Evolutionary conservation across 92 coral and sea anemone genomes (phyloP), one percentile per base, ranked within the genome.

Genomic region (Umimayanthus chanpuru): DNA sequence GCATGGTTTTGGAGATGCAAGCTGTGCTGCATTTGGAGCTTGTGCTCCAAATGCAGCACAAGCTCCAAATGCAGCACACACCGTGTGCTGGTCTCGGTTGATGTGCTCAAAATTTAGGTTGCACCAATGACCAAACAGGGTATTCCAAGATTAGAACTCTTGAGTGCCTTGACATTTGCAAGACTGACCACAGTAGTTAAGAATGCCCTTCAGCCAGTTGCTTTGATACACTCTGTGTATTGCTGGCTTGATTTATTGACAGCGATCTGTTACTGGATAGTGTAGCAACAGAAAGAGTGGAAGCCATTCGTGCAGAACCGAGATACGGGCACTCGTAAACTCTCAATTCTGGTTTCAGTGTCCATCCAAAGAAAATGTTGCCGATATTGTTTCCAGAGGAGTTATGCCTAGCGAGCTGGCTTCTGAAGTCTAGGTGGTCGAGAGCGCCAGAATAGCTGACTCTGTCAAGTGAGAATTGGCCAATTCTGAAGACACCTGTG

Each of bases 221-320:
- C n/a, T n/a, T n/a, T n/a, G n/a, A n/a, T n/a, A n/a, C n/a, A n/a
- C n/a, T 43, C 32, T 29, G 85, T 84, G 11, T 80, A 86, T 40
- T 91, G 91, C 65, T 92, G 90, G 94, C 50, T 86, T 18, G 90
- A 89, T 72, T 92, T 92, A 12, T 29, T 85, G 77, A 79, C 89
- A 56, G 89, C 89, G 2, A 23, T 91, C 39, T n/a, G n/a, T n/a
- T 67, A 88, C 82, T 88, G 91, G 91, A 88, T 91, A 38, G n/a
- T 30, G 38, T 80, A 84, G 23, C 89, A 88, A 85, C 65, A 79
- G 7, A 88, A 65, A 26, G 88, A n/a, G n/a, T n/a, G n/a, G n/a
- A n/a, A n/a, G n/a, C n/a, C n/a, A n/a, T n/a, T n/a, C n/a, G n/a
- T n/a, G 36, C 91, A 91, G 84, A 88, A 91, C 75, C 16, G 90